Percentiles rank a stretch among this genome's conserved stretches.
Evolutionary conservation across 2,797 vertebrate species (phyloP).

Genomic region (Crocodylus rhombifer): DNA sequence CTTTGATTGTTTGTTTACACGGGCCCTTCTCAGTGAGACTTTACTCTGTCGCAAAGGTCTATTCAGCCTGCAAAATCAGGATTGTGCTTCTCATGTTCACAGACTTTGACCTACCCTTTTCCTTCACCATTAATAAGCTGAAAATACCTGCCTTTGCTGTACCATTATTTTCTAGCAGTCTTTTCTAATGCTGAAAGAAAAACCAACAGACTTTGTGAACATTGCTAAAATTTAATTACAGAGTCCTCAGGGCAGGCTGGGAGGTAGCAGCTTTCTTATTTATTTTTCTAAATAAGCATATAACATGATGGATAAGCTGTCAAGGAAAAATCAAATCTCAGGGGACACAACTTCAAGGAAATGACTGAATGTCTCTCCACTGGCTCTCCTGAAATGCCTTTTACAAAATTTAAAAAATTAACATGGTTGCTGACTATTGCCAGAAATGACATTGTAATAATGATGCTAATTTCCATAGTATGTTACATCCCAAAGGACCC

Average conservation of each 20-base stretch:
- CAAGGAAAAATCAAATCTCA: constrained; percentile 75
- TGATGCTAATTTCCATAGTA: constrained; percentile 49
- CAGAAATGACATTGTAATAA: constrained; percentile 57
- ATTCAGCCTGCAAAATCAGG: background rate
- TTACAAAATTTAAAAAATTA: constrained; percentile 65
- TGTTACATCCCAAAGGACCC: constrained; percentile 49
- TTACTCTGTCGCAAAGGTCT: background rate
- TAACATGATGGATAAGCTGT: constrained; percentile 77
- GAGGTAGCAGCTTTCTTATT: constrained; percentile 75
- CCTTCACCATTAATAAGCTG: constrained; percentile 12
- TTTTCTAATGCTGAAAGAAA: constrained; percentile 65
- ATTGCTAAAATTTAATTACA: constrained; percentile 65
- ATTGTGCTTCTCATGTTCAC: background rate
- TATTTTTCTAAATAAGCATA: constrained; percentile 79
- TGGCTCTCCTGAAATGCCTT: constrained; percentile 59
- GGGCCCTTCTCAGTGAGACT: background rate
- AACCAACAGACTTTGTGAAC: constrained; percentile 63
- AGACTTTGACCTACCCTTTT: constrained; percentile 2
- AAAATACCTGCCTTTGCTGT: background rate
- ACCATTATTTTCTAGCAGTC: constrained; percentile 48
- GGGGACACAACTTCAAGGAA: constrained; percentile 75
- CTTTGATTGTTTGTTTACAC: too few species aligned
- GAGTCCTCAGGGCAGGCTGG: constrained; percentile 73
- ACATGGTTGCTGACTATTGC: constrained; percentile 52
- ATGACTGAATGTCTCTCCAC: constrained; percentile 64